Evolutionary conservation across 1,140 invertebrate species (phyloP), one percentile per base, ranked within the genome.

Genomic region (Bombyx mori): DNA sequence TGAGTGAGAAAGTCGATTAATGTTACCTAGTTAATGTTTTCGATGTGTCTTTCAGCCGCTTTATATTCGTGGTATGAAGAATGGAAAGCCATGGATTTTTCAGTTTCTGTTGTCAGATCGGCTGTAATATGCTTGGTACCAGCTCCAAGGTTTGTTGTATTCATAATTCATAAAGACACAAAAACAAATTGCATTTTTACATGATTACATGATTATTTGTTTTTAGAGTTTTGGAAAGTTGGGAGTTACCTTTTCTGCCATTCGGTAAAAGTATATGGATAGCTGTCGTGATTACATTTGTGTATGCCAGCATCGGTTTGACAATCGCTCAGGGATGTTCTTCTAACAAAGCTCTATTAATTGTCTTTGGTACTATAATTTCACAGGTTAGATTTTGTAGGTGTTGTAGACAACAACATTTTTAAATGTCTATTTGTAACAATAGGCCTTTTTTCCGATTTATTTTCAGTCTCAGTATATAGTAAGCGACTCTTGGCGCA

Each of bases 61-160:
- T 69, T 91, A 3, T 92, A 91, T 74, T 88, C 89, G 8, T 92
- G 91, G 91, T 89, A 88, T 64, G 80, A 88, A 66, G 86, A 87
- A 73, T 91, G 86, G 66, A 57, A 72, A 44, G 89, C 75, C 58
- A 68, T 92, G 63, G 91, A 91, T 70, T 88, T 90, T 59, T 89
- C 90, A 3, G 82, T 79, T 60, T 77, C 90, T 1, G 73, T 79
- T 57, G 79, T 91, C 44, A 75, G 90, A 63, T 89, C 90, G 50
- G 90, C 89, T 46, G 88, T 91, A 18, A 91, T 90, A 9, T 90
- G 89, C 67, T 73, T 92, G 52, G 89, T 88, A 7, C 91, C 91
- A 44, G 87, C 86, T 56, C 90, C 90, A 8, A 88, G 79, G 89
- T 90, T 9, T 49, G 12, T 56, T 42, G 12, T 35, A 26, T 55